phyloP scores from a whole-genome alignment of 2,113 vertebrate genomes.

The Dunckerocampus dactyliophorus region DNA sequence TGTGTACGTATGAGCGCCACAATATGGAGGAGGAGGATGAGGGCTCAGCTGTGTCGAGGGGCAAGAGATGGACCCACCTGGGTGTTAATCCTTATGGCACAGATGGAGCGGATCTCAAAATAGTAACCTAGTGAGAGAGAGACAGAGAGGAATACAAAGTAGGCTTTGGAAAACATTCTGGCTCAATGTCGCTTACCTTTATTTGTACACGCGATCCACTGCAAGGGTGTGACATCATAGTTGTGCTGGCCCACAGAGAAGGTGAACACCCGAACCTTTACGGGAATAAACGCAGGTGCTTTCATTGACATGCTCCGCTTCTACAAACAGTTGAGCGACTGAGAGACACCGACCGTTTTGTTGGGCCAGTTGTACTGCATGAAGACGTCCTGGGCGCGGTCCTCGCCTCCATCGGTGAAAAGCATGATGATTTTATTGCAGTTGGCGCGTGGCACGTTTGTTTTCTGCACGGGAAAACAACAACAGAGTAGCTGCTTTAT shows the following conservation, averaged over 20 bases:
- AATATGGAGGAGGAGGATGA: slow-evolving; percentile 19
- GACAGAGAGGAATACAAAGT: not conserved
- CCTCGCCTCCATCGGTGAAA: slow-evolving; percentile 97
- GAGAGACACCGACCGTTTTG: slow-evolving; percentile 82
- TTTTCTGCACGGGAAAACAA: not conserved
- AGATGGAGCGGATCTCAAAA: slow-evolving; percentile 82
- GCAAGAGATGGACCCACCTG: slow-evolving; percentile 72
- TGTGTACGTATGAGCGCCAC: slow-evolving; percentile 1
- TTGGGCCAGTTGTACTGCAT: slow-evolving; percentile 99
- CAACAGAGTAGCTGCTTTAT: not conserved
- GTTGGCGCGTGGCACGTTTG: slow-evolving; percentile 70
- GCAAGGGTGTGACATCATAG: slow-evolving; percentile 92
- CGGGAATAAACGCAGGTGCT: not conserved
- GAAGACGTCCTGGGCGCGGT: slow-evolving; percentile 94
- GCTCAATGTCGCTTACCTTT: slow-evolving; percentile 78
- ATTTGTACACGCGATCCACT: slow-evolving; percentile 97
- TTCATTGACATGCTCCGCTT: not conserved
- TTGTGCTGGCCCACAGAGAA: slow-evolving; percentile 98
- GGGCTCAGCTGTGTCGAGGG: slow-evolving; percentile 52
- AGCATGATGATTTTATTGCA: slow-evolving; percentile 99
- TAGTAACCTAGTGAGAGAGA: slow-evolving; percentile 71
- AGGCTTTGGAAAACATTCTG: not conserved
- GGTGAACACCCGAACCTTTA: slow-evolving; percentile 89
- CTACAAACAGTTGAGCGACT: not conserved
- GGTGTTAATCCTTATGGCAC: slow-evolving; percentile 81